phyloP scores from a whole-genome alignment of 2,888 invertebrate species.

The Microctonus aethiopoides region DNA sequence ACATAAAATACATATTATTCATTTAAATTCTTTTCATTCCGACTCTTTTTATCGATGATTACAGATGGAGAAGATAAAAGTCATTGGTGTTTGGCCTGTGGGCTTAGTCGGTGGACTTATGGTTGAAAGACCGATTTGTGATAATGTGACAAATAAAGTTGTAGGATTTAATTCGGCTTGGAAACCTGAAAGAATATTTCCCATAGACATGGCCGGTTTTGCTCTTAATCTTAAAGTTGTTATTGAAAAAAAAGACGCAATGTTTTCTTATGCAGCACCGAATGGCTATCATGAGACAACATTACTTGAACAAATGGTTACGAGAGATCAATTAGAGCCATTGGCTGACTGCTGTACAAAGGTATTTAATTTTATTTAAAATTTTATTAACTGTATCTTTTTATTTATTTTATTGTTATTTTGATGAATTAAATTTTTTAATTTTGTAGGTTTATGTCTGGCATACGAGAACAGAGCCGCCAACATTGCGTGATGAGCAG shows the following conservation, averaged over 20 bases:
- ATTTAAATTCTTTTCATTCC: slow-evolving; percentile 1
- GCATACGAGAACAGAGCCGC: slow-evolving; percentile 96
- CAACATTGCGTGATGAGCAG: slow-evolving; percentile 79
- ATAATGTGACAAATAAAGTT: slow-evolving; percentile 72
- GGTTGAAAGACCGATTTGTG: slow-evolving; percentile 89
- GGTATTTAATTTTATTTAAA: slow-evolving; percentile 60
- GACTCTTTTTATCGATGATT: slow-evolving; percentile 50
- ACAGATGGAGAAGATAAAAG: slow-evolving; percentile 83
- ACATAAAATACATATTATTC: not conserved
- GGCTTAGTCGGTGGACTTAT: slow-evolving; percentile 95
- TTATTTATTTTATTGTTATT: slow-evolving; percentile 12
- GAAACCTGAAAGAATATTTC: slow-evolving; percentile 92
- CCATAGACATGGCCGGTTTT: slow-evolving; percentile 98
- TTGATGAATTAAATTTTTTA: slow-evolving; percentile 14
- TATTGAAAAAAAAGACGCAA: slow-evolving; percentile 77
- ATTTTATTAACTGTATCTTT: slow-evolving; percentile 3
- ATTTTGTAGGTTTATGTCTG: slow-evolving; percentile 86
- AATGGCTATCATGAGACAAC: slow-evolving; percentile 92
- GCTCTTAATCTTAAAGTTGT: slow-evolving; percentile 85
- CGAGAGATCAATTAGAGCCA: slow-evolving; percentile 85
- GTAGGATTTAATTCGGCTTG: slow-evolving; percentile 80
- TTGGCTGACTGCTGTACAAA: slow-evolving; percentile 91
- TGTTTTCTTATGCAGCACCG: slow-evolving; percentile 86
- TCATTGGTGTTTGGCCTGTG: slow-evolving; percentile 94
- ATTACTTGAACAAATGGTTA: slow-evolving; percentile 80